Conservation (phyloP, 2,113 vertebrate species). For the Bos indicus region DNA sequence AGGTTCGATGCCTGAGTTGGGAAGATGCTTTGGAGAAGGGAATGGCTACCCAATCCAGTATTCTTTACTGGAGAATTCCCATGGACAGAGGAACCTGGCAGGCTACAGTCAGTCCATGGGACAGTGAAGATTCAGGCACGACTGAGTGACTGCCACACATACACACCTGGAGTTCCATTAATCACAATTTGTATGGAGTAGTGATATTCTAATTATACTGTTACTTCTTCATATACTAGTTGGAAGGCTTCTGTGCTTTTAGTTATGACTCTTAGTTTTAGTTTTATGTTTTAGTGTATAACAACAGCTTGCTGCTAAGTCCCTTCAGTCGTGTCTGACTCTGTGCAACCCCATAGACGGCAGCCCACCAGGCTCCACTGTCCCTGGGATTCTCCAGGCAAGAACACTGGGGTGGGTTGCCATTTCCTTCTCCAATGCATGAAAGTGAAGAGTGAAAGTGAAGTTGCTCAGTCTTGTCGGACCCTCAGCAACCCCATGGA, state of each 20-base stretch:
- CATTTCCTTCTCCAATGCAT: no score
- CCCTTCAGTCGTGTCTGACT: no score
- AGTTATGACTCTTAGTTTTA: background rate
- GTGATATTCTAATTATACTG: background rate
- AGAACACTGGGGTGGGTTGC: no score
- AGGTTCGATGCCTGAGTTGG: background rate
- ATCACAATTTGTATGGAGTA: background rate
- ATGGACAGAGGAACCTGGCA: background rate
- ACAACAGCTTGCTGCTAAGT: no score
- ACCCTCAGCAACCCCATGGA: no score
- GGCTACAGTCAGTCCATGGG: background rate
- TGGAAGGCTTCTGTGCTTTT: background rate
- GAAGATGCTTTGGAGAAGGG: background rate
- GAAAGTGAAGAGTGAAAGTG: no score
- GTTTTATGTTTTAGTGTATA: background rate
- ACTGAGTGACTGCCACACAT: background rate
- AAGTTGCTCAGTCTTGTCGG: accelerated
- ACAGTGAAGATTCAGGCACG: background rate
- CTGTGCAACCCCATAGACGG: no score
- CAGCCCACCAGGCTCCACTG: no score
- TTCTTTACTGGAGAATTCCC: background rate
- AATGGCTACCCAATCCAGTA: background rate
- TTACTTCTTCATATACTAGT: background rate
- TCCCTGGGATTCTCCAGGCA: no score
- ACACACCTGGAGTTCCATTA: background rate